These are phyloP conservation scores for Phacellophora camtschatica DNA, from an alignment of 30 jellyfish, hydroid and myxozoan genomes.

Conservation along the genomic window DNA sequence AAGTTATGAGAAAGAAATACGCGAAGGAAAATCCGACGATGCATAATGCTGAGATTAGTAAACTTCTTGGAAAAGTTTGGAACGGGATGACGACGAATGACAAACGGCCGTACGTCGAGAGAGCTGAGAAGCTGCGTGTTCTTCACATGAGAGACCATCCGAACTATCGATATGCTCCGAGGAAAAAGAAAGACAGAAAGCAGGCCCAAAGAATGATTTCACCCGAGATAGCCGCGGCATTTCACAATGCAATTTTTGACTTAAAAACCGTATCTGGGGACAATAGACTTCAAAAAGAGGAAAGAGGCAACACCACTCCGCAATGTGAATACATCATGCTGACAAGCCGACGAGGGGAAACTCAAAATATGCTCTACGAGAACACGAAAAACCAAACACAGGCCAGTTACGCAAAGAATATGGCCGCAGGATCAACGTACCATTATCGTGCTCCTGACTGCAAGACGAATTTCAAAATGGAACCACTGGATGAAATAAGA, in stretches of 20 bases:
- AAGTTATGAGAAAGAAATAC: slow-evolving; percentile 89
- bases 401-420: not conserved
- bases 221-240: slow-evolving; percentile 94
- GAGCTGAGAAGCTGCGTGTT: slow-evolving; percentile 88
- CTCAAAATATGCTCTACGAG: slow-evolving; percentile 28
- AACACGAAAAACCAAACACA: slow-evolving; percentile 6
- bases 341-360: slow-evolving; percentile 57
- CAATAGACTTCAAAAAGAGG: slow-evolving; percentile 19
- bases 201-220: slow-evolving; percentile 84
- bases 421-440: slow-evolving; percentile 22
- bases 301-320: not conserved
- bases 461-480: slow-evolving; percentile 6
- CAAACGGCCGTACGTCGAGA: slow-evolving; percentile 92
- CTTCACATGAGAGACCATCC: slow-evolving; percentile 95
- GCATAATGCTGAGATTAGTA: slow-evolving; percentile 97
- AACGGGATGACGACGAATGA: slow-evolving; percentile 85
- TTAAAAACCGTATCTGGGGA: slow-evolving; percentile 42
- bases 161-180: slow-evolving; percentile 94
- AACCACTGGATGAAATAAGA: slow-evolving; percentile 19
- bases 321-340: slow-evolving; percentile 52
- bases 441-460: slow-evolving; percentile 54
- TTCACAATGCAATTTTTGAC: slow-evolving; percentile 85
- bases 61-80: slow-evolving; percentile 93
- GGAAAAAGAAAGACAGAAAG: slow-evolving; percentile 78
- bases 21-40: slow-evolving; percentile 93